Evolutionary conservation across 1,140 invertebrate genomes (phyloP).

Genomic region (Aphaenogaster floridana): DNA sequence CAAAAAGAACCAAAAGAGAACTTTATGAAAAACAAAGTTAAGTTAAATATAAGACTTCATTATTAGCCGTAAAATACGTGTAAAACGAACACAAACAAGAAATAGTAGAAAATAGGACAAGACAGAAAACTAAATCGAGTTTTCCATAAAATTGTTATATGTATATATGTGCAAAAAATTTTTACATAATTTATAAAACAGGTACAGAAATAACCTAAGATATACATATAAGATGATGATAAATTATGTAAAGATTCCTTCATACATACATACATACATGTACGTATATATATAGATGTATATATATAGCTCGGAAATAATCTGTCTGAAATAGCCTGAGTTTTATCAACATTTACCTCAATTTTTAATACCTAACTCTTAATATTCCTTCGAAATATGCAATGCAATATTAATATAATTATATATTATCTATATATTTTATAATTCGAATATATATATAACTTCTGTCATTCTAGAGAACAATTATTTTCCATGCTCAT

Average conservation of each 20-base stretch:
- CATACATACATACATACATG: not conserved
- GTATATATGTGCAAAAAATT: not conserved
- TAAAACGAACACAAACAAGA: not conserved
- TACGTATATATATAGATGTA: not conserved
- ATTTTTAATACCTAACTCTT: not conserved
- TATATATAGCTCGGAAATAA: not conserved
- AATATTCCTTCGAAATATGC: not conserved
- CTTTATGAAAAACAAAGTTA: not conserved
- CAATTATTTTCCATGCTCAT: not conserved
- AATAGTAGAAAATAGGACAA: not conserved
- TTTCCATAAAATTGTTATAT: not conserved
- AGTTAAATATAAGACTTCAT: not conserved
- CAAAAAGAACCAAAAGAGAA: not conserved
- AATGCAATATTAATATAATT: not conserved
- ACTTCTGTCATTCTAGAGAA: not conserved
- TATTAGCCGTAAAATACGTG: not conserved
- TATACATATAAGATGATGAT: not conserved
- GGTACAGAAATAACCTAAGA: not conserved
- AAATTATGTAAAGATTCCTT: not conserved
- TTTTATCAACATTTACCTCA: not conserved
- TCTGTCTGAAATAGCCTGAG: not conserved
- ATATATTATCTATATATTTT: not conserved
- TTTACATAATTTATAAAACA: constrained; percentile 1
- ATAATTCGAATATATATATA: not conserved
- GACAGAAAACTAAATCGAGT: not conserved